phyloP scores from a whole-genome alignment of 1,140 invertebrate species.

The Drosophila lacertosa region DNA sequence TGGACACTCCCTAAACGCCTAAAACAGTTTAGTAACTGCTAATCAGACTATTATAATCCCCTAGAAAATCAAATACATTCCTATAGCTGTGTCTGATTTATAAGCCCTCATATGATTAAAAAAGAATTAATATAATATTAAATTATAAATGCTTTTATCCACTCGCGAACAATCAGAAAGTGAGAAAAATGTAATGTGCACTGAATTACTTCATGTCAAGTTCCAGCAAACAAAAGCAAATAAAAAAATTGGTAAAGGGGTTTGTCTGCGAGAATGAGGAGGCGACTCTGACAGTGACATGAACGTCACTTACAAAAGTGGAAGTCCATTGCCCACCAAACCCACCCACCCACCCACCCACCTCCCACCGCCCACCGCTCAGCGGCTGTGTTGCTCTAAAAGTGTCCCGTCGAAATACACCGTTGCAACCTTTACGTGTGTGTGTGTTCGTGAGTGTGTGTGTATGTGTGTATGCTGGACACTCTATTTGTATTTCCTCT shows the following conservation, averaged over 20 bases:
- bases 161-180: constrained; percentile 6
- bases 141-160: constrained; percentile 20
- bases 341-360: neutral
- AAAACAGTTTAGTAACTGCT: neutral
- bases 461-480: constrained; percentile 60
- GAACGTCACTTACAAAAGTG: constrained; percentile 77
- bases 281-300: constrained; percentile 70
- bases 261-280: constrained; percentile 33
- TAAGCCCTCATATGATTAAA: constrained; percentile 1
- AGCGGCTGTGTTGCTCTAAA: constrained; percentile 45
- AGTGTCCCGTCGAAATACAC: constrained; percentile 33
- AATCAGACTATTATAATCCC: too few relatives aligned
- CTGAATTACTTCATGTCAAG: constrained; percentile 39
- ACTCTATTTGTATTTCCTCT: constrained; percentile 82
- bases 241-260: constrained; percentile 33
- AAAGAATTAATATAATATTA: constrained; percentile 18
- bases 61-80: too few relatives aligned
- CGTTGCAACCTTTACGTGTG: constrained; percentile 52
- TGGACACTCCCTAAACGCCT: neutral
- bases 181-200: constrained; percentile 32
- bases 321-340: constrained; percentile 42
- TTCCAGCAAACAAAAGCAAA: constrained; percentile 8
- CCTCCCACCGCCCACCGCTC: neutral
- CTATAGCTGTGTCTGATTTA: neutral
- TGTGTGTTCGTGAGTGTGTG: constrained; percentile 8